phyloP scores from a whole-genome alignment of 2,797 vertebrate species.

The Numenius phaeopus region DNA sequence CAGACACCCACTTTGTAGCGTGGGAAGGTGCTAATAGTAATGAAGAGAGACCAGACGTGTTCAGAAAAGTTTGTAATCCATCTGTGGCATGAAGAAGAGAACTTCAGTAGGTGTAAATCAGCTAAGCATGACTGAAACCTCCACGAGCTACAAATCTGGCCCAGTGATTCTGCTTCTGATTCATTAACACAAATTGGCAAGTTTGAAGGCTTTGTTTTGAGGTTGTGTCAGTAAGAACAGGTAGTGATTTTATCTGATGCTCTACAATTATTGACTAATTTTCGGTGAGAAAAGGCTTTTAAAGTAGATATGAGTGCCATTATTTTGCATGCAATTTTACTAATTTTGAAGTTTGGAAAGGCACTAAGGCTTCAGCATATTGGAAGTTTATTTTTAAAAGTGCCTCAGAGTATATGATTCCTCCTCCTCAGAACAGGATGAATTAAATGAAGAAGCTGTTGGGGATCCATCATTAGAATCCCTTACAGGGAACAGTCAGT shows the following conservation, averaged over 20 bases:
- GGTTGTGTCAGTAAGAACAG: conserved; percentile 5
- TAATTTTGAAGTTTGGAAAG: conserved; percentile 11
- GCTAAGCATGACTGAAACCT: neutral
- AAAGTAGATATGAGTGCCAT: neutral
- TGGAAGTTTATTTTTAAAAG: conserved; percentile 51
- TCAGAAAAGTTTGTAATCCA: neutral
- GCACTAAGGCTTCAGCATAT: neutral
- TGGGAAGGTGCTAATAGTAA: neutral
- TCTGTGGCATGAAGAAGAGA: neutral
- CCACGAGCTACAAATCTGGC: neutral
- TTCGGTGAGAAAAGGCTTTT: conserved; percentile 20
- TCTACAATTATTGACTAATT: conserved; percentile 55
- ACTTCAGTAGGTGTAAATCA: conserved; percentile 12
- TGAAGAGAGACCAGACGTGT: neutral
- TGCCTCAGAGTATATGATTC: neutral
- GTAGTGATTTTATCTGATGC: conserved; percentile 11
- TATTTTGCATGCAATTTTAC: neutral
- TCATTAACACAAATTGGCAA: conserved; percentile 9
- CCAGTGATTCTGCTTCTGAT: neutral
- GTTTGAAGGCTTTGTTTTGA: neutral
- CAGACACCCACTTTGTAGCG: neutral
- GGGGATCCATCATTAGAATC: neutral
- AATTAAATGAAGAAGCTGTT: conserved; percentile 20
- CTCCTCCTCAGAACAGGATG: conserved; percentile 28
- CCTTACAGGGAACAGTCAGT: neutral